Conservation (phyloP, 2,113 vertebrate species). For the Ursus arctos region DNA sequence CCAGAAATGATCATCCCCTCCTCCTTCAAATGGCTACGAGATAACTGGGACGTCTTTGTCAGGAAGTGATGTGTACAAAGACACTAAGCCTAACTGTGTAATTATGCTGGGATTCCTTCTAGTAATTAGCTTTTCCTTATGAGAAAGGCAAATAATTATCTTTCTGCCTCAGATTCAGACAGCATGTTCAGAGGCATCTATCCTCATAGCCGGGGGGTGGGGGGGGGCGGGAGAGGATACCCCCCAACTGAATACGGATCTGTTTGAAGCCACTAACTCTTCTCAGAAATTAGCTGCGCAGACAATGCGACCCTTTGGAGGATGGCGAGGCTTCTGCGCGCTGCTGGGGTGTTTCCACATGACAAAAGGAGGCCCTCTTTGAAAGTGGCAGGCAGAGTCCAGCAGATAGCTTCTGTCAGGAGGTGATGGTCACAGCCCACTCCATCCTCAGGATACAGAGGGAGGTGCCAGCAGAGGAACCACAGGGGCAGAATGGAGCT, state of each 20-base stretch:
- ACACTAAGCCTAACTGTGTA: conserved; percentile 58
- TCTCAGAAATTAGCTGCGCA: neutral
- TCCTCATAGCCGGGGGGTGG: neutral
- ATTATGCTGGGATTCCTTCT: conserved; percentile 74
- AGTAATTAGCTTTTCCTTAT: conserved; percentile 77
- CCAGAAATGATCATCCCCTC: neutral
- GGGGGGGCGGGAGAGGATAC: neutral
- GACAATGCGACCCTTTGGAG: neutral
- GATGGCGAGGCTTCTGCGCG: neutral
- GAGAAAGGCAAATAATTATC: conserved; percentile 80
- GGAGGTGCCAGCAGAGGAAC: neutral
- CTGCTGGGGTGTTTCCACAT: neutral
- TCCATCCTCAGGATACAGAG: accelerated
- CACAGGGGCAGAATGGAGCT: accelerated
- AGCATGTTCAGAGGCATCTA: conserved; percentile 13
- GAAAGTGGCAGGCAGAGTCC: neutral
- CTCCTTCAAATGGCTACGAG: neutral
- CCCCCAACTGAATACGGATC: neutral
- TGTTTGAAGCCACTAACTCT: neutral
- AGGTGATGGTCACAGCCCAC: neutral
- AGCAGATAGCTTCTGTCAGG: neutral
- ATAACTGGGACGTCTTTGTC: conserved; percentile 14
- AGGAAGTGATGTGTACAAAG: conserved; percentile 67
- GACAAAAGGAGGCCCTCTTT: neutral
- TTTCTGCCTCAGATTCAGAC: conserved; percentile 70